Evolutionary conservation across 2,888 invertebrate species (phyloP).

Genomic region (Dynastes tityus): DNA sequence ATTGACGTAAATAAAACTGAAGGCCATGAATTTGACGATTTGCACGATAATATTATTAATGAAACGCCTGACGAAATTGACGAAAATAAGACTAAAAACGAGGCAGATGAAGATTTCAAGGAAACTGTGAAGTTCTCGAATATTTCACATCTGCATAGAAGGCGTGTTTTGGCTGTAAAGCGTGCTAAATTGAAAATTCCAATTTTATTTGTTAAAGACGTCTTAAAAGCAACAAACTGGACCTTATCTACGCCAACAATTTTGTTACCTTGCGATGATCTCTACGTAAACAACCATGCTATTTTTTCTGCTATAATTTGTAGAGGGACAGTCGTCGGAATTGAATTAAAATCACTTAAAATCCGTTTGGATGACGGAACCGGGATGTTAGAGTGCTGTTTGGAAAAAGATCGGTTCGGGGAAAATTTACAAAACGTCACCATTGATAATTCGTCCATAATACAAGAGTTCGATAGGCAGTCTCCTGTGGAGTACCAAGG

Average conservation of each 20-base stretch:
- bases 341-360: background rate
- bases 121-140: background rate
- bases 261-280: background rate
- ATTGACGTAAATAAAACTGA: background rate
- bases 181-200: slow-evolving; percentile 12
- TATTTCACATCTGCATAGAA: slow-evolving; percentile 9
- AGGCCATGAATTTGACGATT: background rate
- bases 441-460: slow-evolving; percentile 7
- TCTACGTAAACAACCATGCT: background rate
- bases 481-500: background rate
- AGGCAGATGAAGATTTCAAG: slow-evolving; percentile 5
- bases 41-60: slow-evolving; percentile 2
- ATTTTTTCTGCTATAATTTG: background rate
- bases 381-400: background rate
- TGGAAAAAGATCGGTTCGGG: background rate
- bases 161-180: background rate
- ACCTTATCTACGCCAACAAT: background rate
- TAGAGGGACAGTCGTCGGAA: slow-evolving; percentile 18
- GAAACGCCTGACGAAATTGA: background rate
- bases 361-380: slow-evolving; percentile 15
- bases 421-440: background rate
- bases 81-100: background rate
- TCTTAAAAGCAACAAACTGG: slow-evolving; percentile 1
- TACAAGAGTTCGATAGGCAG: background rate
- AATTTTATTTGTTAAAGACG: slow-evolving; percentile 9